Evolutionary conservation across 2,888 invertebrate genomes (phyloP).

Genomic region (Gymnocheta viridis): DNA sequence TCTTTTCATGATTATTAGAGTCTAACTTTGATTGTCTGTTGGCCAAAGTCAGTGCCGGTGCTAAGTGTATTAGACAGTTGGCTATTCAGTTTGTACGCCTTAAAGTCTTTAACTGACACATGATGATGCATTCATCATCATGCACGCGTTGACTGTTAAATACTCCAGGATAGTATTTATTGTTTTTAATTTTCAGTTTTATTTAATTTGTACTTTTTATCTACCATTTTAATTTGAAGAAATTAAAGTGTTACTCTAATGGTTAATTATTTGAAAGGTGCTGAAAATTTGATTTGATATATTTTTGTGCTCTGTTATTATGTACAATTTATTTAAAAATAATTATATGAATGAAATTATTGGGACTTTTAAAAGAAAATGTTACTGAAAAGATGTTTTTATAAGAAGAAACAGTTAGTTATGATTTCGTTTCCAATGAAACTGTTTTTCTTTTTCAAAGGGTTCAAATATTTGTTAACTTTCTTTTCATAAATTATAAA

Average conservation of each 20-base stretch:
- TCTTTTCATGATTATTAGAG: slow-evolving; percentile 49
- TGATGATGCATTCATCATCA: slow-evolving; percentile 60
- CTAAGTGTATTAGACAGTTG: slow-evolving; percentile 35
- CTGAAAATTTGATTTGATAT: slow-evolving; percentile 63
- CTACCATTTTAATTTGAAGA: slow-evolving; percentile 8
- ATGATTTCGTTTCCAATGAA: not conserved
- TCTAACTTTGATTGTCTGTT: slow-evolving; percentile 27
- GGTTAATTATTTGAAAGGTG: slow-evolving; percentile 65
- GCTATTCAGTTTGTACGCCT: slow-evolving; percentile 58
- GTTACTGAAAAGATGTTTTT: not conserved
- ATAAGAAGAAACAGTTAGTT: not conserved
- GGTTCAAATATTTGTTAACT: not conserved
- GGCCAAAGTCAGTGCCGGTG: slow-evolving; percentile 11
- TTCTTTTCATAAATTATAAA: not conserved
- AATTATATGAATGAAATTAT: slow-evolving; percentile 15
- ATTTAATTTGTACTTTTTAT: slow-evolving; percentile 38
- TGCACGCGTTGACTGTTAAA: slow-evolving; percentile 63
- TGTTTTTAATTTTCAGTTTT: slow-evolving; percentile 45
- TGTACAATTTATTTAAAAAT: slow-evolving; percentile 13
- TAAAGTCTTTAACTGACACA: slow-evolving; percentile 59
- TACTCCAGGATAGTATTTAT: slow-evolving; percentile 63
- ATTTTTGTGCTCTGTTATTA: slow-evolving; percentile 46
- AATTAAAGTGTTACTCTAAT: slow-evolving; percentile 51
- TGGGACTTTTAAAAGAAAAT: not conserved
- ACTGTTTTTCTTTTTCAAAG: too few relatives aligned